These are phyloP conservation scores for Halichoeres trimaculatus DNA, from an alignment of 2,113 vertebrate genomes.

Conservation along the genomic window DNA sequence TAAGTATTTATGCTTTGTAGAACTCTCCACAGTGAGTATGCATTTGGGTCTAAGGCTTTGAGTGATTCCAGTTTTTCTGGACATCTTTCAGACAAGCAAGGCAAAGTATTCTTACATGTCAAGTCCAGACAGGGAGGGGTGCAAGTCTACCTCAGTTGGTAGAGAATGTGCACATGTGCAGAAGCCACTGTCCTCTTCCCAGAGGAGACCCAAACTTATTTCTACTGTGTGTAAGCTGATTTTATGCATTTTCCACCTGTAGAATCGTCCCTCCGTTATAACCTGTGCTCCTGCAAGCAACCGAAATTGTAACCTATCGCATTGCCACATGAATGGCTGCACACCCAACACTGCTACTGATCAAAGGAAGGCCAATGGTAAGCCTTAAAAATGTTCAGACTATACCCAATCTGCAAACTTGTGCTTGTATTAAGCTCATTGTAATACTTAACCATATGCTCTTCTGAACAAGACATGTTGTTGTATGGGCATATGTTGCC, in stretches of 20 bases:
- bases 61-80: too few species aligned
- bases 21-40: too few species aligned
- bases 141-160: too few species aligned
- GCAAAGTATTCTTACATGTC: too few species aligned
- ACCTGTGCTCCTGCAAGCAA: slow-evolving; percentile 93
- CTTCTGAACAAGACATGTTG: not conserved
- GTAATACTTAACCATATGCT: not conserved
- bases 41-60: too few species aligned
- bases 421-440: too few species aligned
- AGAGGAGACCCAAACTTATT: too few species aligned
- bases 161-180: too few species aligned
- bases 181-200: too few species aligned
- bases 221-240: not conserved
- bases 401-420: not conserved
- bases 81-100: too few species aligned
- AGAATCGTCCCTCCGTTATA: slow-evolving; percentile 98
- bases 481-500: not conserved
- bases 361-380: slow-evolving; percentile 80
- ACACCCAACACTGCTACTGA: slow-evolving; percentile 74
- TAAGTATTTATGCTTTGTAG: too few species aligned
- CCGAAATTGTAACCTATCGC: slow-evolving; percentile 93
- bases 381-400: not conserved
- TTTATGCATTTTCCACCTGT: not conserved
- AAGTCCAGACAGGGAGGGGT: not conserved
- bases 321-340: slow-evolving; percentile 91